Percentiles rank a stretch among this genome's conserved stretches.
Evolutionary conservation across 2,113 vertebrate genomes (phyloP).

Genomic region (Haemorhous mexicanus): DNA sequence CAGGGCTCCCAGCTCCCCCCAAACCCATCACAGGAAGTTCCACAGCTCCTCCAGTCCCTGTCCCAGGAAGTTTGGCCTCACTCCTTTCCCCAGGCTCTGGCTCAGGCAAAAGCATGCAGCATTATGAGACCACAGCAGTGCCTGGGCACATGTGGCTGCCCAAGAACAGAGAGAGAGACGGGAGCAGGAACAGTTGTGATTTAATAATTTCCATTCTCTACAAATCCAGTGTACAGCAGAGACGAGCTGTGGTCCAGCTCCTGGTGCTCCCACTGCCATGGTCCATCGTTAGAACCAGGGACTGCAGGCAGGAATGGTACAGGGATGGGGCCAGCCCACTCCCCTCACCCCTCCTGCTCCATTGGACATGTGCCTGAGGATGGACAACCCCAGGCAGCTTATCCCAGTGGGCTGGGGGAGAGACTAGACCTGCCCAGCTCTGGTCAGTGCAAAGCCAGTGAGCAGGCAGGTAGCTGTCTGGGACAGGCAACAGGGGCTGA

Average conservation of each 20-base stretch:
- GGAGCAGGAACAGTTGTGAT: background rate
- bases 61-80: background rate
- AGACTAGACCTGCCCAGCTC: background rate
- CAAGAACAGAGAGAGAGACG: background rate
- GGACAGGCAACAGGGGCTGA: background rate
- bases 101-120: background rate
- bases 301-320: background rate
- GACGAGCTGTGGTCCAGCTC: background rate
- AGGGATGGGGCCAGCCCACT: background rate
- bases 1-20: background rate
- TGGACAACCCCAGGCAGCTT: background rate
- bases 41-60: background rate
- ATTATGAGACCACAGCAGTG: background rate
- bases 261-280: background rate
- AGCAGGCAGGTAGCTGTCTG: background rate
- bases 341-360: background rate
- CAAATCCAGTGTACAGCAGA: conserved; percentile 6
- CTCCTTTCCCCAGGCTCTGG: background rate
- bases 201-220: background rate
- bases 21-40: background rate
- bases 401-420: background rate
- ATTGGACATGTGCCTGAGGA: fast-evolving
- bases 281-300: background rate
- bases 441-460: background rate
- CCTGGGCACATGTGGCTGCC: no score